Evolutionary conservation across 2,888 invertebrate genomes (phyloP), one percentile per base, ranked within the genome.

Genomic region (Heliconius sara): DNA sequence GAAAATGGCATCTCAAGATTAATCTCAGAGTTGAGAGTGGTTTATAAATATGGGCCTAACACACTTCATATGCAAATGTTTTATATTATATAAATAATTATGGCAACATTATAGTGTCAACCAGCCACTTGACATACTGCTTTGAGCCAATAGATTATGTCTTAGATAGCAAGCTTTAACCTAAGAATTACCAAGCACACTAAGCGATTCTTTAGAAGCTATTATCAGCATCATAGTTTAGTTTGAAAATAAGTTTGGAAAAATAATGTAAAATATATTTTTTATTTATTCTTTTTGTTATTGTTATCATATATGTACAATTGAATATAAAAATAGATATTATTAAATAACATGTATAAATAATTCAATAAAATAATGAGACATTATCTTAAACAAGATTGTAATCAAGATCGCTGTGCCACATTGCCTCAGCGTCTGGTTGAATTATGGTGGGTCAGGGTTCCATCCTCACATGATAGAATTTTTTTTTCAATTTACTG

Each of bases 81-180:
- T 13, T n/a, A 13, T 68, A 67, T 34, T 43, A 68, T 12, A 67
- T 72, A 52, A 34, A 66, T 72, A 27, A 34, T 66, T 39, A 34
- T 57, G 27, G 16, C 52, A 57, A 65, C 47, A 34, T 71, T 52
- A 76, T 52, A 76, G 34, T 75, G 70, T 79, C 70, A 79, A 71
- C 27, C 39, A 71, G 60, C 71, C 52, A 71, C 76, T 79, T 70
- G 67, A 68, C 79, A 76, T 66, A 71, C 65, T 52, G 65, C 76
- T 76, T 76, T 76, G 71, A 76, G 63, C 76, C 79, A 79, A 52
- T 71, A 76, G 65, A 75, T 67, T 71, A 71, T 68, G 68, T 76
- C 57, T 70, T 70, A 43, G 43, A 70, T 70, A 25, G 75, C 75
- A 71, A 73, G 68, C 74, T 68, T 77, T 65, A 77, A 63, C 47